Base-by-base conservation (phyloP, 2,797 vertebrate genomes). In the Champsocephalus esox region DNA sequence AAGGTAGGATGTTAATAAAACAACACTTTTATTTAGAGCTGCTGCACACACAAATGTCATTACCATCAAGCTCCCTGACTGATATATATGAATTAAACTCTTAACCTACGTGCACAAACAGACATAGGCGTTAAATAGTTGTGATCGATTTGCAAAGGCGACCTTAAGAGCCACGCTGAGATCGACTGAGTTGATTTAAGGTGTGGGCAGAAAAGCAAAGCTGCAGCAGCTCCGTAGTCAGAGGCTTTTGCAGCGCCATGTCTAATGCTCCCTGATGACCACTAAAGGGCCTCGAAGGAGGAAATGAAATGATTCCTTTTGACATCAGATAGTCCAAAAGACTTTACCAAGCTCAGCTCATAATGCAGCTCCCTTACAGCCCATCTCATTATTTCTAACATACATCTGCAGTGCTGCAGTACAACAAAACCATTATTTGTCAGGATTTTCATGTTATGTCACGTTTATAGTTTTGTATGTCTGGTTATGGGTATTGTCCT, bases 261-360 rank as follows among this genome's bases (percentile, higher is more conserved):
- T 80, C 68, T 77, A 80, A 81, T 59, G 77, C 65, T 89, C 89
- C 90, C 90, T 24, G 69, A 87, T 89, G 90, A 90, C 91, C 89
- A 90, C 70, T 85, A 88, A 88, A 92, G 70, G 79, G 79, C 76
- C 86, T 80, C 61, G 62, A 83, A 87, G 76, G 77, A 82, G 90
- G 81, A 93, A 89, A 91, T 91, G 66, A 93, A 91, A 90, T 92
- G 89, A 89, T 87, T 88, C 82, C 69, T 60, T 89, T 67, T 90
- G 88, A 94, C 88, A 93, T 90, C 70, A 88, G 84, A 90, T 84
- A 80, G 85, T 88, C 75, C 50, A 75, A 83, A 72, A 79, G 34
- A 83, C 75, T 73, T 79, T 85, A 66, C 70, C 58, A 75, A 75
- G 82, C 80, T 86, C 83, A 90, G 80, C 77, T 88, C 73, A 79